A percentile compares a stretch with the other conserved stretches of the same genome.
These are phyloP conservation scores for Latrodectus elegans DNA, from an alignment of 2,888 invertebrate species.

Conservation along the genomic window DNA sequence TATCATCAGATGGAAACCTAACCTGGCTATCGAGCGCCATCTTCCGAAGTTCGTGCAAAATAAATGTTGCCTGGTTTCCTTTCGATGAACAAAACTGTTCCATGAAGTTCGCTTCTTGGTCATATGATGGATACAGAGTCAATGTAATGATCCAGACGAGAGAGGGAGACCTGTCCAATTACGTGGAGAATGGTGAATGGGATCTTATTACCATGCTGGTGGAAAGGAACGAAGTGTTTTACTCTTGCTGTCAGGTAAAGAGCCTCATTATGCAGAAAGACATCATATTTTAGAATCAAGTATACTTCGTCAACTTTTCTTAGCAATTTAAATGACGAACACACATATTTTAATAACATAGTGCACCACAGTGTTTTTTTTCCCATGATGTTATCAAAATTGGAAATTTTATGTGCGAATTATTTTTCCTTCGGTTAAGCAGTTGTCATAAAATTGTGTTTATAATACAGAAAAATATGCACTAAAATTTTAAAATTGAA, in stretches of 20 bases:
- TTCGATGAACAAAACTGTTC: constrained; percentile 79
- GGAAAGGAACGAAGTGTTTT: constrained; percentile 77
- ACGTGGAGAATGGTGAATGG: constrained; percentile 79
- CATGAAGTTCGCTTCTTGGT: constrained; percentile 78
- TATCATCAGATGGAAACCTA: constrained; percentile 77
- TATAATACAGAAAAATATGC: too few relatives aligned
- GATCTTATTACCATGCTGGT: constrained; percentile 77
- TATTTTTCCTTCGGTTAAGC: too few relatives aligned
- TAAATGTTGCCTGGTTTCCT: constrained; percentile 78
- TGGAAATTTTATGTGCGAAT: too few relatives aligned
- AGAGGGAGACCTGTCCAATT: constrained; percentile 77
- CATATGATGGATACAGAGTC: constrained; percentile 77
- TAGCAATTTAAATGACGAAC: too few relatives aligned
- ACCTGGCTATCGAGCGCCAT: constrained; percentile 80
- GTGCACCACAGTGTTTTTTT: too few relatives aligned
- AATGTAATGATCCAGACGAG: constrained; percentile 75
- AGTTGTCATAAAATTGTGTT: too few relatives aligned
- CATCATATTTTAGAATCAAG: too few relatives aligned
- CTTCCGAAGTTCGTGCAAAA: constrained; percentile 78
- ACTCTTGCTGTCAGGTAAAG: constrained; percentile 76
- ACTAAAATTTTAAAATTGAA: too few relatives aligned
- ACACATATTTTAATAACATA: too few relatives aligned
- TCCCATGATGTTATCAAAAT: too few relatives aligned
- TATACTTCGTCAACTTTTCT: too few relatives aligned
- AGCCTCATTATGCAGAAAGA: neutral